Evolutionary conservation across 2,113 vertebrate species (phyloP).

Genomic region (Corythornis madagascariensis): DNA sequence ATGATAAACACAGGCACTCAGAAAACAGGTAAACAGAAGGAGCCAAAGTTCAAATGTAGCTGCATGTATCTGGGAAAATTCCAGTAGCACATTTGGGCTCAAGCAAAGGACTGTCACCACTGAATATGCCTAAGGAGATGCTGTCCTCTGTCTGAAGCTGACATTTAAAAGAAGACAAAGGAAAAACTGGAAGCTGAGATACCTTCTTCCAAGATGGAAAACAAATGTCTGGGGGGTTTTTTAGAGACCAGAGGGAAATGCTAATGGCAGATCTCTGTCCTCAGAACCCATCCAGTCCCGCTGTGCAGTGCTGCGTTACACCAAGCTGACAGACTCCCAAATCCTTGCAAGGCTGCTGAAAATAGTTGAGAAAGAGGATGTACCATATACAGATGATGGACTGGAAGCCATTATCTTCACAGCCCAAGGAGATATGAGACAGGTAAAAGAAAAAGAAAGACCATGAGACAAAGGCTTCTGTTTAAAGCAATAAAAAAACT

Average conservation of each 20-base stretch:
- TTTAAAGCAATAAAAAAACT: neutral
- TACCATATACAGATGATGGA: conserved; percentile 87
- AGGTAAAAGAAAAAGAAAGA: conserved; percentile 76
- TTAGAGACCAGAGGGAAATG: neutral
- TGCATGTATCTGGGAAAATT: neutral
- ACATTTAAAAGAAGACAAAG: neutral
- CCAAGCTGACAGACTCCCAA: conserved; percentile 91
- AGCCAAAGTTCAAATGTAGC: neutral
- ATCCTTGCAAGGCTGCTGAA: conserved; percentile 87
- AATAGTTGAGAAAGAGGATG: conserved; percentile 86
- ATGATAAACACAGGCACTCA: neutral
- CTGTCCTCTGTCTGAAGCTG: neutral
- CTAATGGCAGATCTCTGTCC: neutral
- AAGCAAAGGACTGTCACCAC: neutral
- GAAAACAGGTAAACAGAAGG: neutral
- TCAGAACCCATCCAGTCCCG: conserved; percentile 96
- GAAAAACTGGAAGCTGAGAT: neutral
- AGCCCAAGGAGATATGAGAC: conserved; percentile 98
- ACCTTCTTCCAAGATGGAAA: neutral
- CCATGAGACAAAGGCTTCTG: neutral
- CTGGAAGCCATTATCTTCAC: conserved; percentile 98
- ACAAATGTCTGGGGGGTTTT: neutral
- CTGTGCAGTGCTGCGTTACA: conserved; percentile 94
- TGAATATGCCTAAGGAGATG: neutral
- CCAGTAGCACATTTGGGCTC: neutral